Base-by-base conservation (phyloP, 2,113 vertebrate species). In the Dipodomys merriami region DNA sequence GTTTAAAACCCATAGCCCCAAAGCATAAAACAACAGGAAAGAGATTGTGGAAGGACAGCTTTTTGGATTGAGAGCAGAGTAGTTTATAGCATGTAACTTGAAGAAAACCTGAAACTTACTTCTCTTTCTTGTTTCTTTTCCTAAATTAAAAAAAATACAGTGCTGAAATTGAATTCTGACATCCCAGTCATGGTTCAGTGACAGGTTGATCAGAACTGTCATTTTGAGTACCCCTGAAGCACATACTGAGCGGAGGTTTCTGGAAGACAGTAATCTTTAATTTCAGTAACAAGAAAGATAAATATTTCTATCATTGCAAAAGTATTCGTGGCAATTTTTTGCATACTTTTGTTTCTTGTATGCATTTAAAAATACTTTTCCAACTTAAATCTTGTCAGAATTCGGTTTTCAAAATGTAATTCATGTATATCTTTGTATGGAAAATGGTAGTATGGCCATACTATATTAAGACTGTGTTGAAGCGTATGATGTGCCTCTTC, bases 391-490 rank as follows among this genome's bases (percentile, higher is more conserved):
- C 3, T 10, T n/a, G 6, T 76, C 77, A 7, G 19, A 3, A 68
- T 93, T 69, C 60, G 88, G 5, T 39, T 49, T 65, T 84, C 71
- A 96, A 90, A 94, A 67, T 91, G 10, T 7, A 76, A 85, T 71
- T 60, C 79, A 44, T 74, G 60, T 67, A 88, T 64, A 69, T 44
- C 46, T 67, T 86, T 84, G 83, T 79, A 86, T 96, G 46, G 19
- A 86, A 93, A 74, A 20, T 4, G 86, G 20, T 65, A 74, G 20
- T 10, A 71, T 76, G 85, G 93, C 81, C 20, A 49, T 73, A 68
- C 82, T 62, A 57, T 46, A 68, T 78, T 60, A 82, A 92, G 10
- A 72, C 30, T 86, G 39, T 46, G 11, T 80, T 16, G 69, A 67
- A 39, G 57, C 84, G 15, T 30, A 86, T 74, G 13, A 19, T 30